phyloP scores from a whole-genome alignment of 2,113 vertebrate genomes.

The Guaruba guarouba region DNA sequence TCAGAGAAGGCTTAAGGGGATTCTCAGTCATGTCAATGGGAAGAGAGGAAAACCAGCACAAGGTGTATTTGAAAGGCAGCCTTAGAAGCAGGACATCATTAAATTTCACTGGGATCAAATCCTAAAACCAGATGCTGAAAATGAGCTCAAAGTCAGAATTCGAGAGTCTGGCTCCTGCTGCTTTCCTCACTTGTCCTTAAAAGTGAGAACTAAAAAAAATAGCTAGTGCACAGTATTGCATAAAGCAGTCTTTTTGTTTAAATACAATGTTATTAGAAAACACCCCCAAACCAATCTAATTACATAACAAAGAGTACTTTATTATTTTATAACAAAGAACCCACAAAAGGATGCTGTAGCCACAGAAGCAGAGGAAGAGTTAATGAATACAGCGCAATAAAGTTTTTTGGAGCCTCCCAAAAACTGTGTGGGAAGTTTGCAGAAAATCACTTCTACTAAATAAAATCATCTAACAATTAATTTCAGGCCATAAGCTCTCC shows the following conservation, averaged over 20 bases:
- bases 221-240: not conserved
- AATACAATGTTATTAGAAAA: not conserved
- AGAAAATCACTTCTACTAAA: constrained; percentile 22
- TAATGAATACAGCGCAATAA: not conserved
- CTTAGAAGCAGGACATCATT: not conserved
- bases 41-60: not conserved
- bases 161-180: not conserved
- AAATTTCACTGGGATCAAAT: constrained; percentile 20
- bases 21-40: not conserved
- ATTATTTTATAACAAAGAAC: not conserved
- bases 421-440: not conserved
- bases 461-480: constrained; percentile 22
- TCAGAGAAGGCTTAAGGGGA: not conserved
- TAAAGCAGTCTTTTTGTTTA: not conserved
- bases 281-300: not conserved
- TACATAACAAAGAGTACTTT: not conserved
- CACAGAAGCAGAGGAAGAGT: not conserved
- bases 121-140: constrained; percentile 17
- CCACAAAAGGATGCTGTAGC: not conserved
- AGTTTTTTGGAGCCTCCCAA: not conserved
- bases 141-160: not conserved
- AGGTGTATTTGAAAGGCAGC: not conserved
- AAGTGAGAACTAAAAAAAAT: not conserved
- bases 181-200: not conserved
- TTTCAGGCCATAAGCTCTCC: constrained; percentile 14